phyloP scores from a whole-genome alignment of 2,888 invertebrate genomes.

The Apamea crenata region DNA sequence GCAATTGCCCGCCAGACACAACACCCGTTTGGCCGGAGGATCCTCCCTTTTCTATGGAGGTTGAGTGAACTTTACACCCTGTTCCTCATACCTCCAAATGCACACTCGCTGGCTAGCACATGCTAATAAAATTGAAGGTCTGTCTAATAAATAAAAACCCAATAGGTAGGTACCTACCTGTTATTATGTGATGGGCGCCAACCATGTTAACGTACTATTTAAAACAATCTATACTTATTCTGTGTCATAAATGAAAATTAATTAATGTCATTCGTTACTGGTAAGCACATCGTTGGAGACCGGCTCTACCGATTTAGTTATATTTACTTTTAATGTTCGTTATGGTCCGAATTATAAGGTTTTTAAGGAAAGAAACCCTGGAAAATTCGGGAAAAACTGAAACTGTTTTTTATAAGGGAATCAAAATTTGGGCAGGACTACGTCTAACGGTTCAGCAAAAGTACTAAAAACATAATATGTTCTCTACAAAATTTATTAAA shows the following conservation, averaged over 20 bases:
- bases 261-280: too few species aligned
- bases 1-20: too few species aligned
- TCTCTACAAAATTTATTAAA: constrained; percentile 1
- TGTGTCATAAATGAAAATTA: too few species aligned
- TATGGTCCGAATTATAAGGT: neutral
- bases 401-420: neutral
- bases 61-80: too few species aligned
- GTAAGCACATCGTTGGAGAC: too few species aligned
- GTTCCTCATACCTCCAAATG: too few species aligned
- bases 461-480: neutral
- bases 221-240: too few species aligned
- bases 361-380: neutral
- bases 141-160: neutral
- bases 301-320: neutral
- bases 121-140: neutral
- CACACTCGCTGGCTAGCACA: neutral
- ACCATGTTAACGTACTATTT: too few species aligned
- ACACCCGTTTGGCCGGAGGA: too few species aligned
- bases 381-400: neutral
- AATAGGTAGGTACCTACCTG: too few species aligned
- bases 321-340: neutral
- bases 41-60: too few species aligned
- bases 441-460: neutral
- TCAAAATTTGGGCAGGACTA: neutral
- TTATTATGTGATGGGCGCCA: too few species aligned